Evolutionary conservation across 64 coral and sea anemone species (phyloP).

Genomic region (Exaiptasia diaphana): DNA sequence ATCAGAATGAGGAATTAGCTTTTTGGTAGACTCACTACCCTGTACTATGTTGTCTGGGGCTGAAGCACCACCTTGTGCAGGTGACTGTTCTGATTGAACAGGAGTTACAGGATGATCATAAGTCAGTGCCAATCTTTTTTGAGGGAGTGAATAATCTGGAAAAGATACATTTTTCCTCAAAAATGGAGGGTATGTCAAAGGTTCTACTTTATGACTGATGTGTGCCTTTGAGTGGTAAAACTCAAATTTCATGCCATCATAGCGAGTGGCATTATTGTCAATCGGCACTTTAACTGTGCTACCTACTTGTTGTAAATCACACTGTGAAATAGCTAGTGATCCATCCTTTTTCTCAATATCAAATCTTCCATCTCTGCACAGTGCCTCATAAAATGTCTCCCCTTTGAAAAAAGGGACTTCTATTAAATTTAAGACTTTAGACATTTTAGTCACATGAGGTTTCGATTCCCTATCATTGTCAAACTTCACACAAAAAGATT

Average conservation of each 20-base stretch:
- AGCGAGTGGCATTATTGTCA: not conserved
- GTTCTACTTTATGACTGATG: no score
- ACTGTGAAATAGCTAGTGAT: not conserved
- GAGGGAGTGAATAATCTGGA: no score
- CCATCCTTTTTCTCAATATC: not conserved
- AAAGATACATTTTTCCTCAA: no score
- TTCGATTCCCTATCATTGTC: not conserved
- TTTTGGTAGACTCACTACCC: no score
- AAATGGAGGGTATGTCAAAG: no score
- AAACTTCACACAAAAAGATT: not conserved
- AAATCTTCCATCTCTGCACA: not conserved
- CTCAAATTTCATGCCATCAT: not conserved
- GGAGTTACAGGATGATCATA: no score
- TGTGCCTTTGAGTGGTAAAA: no score
- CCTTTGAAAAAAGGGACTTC: not conserved
- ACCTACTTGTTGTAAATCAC: not conserved
- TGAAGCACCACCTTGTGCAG: no score
- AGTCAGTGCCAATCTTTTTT: no score
- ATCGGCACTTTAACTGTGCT: not conserved
- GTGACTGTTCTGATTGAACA: no score
- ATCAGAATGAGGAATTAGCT: no score
- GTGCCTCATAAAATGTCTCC: not conserved
- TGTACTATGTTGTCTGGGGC: no score
- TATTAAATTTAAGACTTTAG: not conserved
- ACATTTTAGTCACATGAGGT: not conserved